Evolutionary conservation across 2,888 invertebrate species (phyloP).

Genomic region (Aphidius colemani): DNA sequence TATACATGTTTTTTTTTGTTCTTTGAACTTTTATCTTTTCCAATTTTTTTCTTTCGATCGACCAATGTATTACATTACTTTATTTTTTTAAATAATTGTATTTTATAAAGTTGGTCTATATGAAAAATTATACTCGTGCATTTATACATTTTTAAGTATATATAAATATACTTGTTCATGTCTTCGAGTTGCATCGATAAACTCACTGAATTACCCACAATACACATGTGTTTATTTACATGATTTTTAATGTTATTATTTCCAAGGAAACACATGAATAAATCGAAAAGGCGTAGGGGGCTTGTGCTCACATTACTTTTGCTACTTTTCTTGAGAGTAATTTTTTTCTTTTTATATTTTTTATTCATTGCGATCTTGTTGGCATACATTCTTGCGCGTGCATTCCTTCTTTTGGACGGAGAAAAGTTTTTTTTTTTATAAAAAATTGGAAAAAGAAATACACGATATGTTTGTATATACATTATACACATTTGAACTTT

Average conservation of each 20-base stretch:
- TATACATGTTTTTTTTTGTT: not conserved
- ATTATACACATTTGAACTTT: not conserved
- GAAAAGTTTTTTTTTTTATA: slow-evolving; percentile 9
- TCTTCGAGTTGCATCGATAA: too few relatives aligned
- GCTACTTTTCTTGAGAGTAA: not conserved
- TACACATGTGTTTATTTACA: not conserved
- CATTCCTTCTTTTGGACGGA: not conserved
- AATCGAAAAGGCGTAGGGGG: not conserved
- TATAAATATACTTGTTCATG: too few relatives aligned
- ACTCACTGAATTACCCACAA: too few relatives aligned
- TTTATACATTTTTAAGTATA: too few relatives aligned
- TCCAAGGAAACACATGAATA: not conserved
- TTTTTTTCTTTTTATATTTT: too few relatives aligned
- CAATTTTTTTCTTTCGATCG: too few relatives aligned
- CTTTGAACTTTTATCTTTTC: not conserved
- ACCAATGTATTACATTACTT: not conserved
- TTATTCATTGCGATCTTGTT: not conserved
- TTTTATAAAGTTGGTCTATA: too few relatives aligned
- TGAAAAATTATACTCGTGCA: too few relatives aligned
- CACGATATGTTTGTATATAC: too few relatives aligned
- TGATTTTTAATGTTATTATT: not conserved
- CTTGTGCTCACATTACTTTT: not conserved
- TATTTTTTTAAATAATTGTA: not conserved
- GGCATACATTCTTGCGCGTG: slow-evolving; percentile 5
- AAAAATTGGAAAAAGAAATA: too few relatives aligned